These are phyloP conservation scores for Andrena bucephala DNA, from an alignment of 2,888 invertebrate genomes.

Conservation along the genomic window DNA sequence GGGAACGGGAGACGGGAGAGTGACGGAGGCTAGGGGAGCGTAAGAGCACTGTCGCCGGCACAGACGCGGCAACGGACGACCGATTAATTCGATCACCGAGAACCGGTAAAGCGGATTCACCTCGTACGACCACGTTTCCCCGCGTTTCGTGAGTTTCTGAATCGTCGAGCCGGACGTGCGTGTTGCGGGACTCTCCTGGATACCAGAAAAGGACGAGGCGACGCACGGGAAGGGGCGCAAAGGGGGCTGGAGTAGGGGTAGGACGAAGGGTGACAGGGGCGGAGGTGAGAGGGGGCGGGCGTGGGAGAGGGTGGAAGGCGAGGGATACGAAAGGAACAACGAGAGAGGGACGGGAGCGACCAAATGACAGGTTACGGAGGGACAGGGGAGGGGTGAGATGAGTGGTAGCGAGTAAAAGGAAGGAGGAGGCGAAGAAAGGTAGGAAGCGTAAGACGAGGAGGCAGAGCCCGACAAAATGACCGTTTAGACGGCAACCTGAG, in stretches of 20 bases:
- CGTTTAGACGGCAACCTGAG: constrained; percentile 51
- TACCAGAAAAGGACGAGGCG: constrained; percentile 57
- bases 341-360: constrained; percentile 1
- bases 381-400: not conserved
- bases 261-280: not conserved
- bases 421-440: not conserved
- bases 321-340: constrained; percentile 40
- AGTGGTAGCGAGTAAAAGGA: not conserved
- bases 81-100: constrained; percentile 30
- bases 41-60: constrained; percentile 28
- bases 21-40: constrained; percentile 21
- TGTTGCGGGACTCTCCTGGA: constrained; percentile 56
- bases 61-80: constrained; percentile 3
- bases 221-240: not conserved
- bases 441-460: constrained; percentile 3
- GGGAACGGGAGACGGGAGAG: not conserved
- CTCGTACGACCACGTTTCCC: constrained; percentile 65
- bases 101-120: constrained; percentile 33
- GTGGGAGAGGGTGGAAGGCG: constrained; percentile 2
- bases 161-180: constrained; percentile 66
- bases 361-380: constrained; percentile 10
- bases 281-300: not conserved
- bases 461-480: constrained; percentile 2
- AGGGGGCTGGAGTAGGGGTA: not conserved
- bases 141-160: constrained; percentile 68